phyloP scores from a whole-genome alignment of 1,140 invertebrate species.

The Acromyrmex echinatior region DNA sequence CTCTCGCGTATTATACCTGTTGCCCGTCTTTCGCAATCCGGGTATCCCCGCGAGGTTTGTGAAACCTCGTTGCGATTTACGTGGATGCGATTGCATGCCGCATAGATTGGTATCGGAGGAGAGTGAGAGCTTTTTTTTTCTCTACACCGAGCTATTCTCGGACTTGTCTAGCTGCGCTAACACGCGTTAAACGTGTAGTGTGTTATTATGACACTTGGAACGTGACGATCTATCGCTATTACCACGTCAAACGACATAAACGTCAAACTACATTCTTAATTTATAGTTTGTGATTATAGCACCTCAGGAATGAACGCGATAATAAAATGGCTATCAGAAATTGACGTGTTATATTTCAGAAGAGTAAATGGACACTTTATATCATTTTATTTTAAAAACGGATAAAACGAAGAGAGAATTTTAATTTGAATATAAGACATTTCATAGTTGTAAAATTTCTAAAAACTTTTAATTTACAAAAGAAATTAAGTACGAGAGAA shows the following conservation, averaged over 20 bases:
- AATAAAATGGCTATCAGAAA: background rate
- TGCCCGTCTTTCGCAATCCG: conserved; percentile 66
- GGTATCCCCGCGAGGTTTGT: conserved; percentile 38
- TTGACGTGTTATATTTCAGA: background rate
- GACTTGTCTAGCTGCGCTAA: background rate
- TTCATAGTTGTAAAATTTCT: background rate
- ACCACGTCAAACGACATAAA: background rate
- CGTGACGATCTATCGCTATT: conserved; percentile 26
- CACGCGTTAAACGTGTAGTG: background rate
- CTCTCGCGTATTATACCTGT: conserved; percentile 67
- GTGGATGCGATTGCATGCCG: conserved; percentile 31
- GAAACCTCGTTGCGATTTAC: conserved; percentile 33
- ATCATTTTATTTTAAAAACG: background rate
- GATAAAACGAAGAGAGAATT: background rate
- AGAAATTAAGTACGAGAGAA: background rate
- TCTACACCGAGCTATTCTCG: background rate
- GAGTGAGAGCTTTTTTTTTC: conserved; percentile 19
- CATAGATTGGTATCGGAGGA: conserved; percentile 11
- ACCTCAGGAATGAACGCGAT: background rate
- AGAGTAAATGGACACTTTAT: background rate
- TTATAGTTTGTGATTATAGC: background rate
- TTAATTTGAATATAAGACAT: background rate
- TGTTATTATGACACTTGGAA: conserved; percentile 29
- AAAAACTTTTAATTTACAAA: background rate
- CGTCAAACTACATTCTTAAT: conserved; percentile 24